A percentile compares a stretch with the other conserved stretches of the same genome.
Evolutionary conservation across 2,113 vertebrate species (phyloP).

Genomic region (Neomonachus schauinslandi): DNA sequence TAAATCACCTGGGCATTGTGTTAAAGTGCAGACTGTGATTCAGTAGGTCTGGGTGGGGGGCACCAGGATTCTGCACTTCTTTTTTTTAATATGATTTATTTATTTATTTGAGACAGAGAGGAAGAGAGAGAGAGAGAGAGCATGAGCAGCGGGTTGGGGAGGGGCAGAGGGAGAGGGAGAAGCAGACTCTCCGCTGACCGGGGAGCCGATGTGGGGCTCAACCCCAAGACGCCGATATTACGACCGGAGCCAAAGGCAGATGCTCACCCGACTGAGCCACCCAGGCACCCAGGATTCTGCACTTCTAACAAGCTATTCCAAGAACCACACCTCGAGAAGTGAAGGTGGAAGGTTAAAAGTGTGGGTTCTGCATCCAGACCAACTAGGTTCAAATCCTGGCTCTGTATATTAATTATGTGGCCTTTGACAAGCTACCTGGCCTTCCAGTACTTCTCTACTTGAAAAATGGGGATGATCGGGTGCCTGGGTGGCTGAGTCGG

Average conservation of each 20-base stretch:
- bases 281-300: not conserved
- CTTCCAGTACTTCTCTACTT: conserved; percentile 32
- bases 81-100: not conserved
- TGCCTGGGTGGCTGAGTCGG: no score
- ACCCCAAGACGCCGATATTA: not conserved
- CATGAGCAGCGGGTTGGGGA: not conserved
- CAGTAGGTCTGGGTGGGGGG: not conserved
- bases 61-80: conserved; percentile 19
- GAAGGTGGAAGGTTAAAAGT: not conserved
- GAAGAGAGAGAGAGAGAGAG: not conserved
- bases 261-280: not conserved
- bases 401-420: not conserved
- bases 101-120: not conserved
- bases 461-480: not conserved
- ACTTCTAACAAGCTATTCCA: conserved; percentile 1
- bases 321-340: not conserved
- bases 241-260: not conserved
- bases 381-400: not conserved
- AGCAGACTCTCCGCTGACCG: not conserved
- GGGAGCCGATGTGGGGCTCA: not conserved
- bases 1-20: not conserved
- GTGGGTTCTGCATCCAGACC: not conserved
- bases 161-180: not conserved
- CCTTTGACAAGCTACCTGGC: conserved; percentile 3
- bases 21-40: conserved; percentile 46